Evolutionary conservation across 2,113 vertebrate species (phyloP).

Genomic region (Coracopsis vasa): DNA sequence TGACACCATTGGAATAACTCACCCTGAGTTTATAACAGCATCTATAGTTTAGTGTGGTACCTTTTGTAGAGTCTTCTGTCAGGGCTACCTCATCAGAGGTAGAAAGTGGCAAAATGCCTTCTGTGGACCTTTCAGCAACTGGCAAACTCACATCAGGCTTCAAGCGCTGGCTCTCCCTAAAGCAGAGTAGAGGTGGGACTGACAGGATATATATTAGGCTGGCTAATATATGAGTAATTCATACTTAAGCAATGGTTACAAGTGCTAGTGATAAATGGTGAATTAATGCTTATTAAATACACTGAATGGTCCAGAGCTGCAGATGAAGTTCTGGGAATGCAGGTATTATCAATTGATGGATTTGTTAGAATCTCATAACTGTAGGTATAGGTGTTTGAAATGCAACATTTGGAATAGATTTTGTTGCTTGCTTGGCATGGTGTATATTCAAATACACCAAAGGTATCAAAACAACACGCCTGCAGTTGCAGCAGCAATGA

Average conservation of each 20-base stretch:
- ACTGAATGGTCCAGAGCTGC: not conserved
- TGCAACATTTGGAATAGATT: not conserved
- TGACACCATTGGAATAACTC: not conserved
- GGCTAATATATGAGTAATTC: not conserved
- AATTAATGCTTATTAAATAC: constrained; percentile 23
- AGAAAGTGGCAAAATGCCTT: not conserved
- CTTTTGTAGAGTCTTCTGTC: not conserved
- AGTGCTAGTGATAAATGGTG: not conserved
- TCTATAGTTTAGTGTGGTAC: not conserved
- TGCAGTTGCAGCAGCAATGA: not conserved
- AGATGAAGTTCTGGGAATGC: not conserved
- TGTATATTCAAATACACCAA: not conserved
- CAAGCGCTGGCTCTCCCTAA: not conserved
- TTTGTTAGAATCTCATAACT: not conserved
- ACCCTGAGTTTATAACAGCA: not conserved
- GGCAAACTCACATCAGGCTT: not conserved
- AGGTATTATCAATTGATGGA: not conserved
- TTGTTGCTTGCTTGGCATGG: not conserved
- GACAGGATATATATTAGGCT: not conserved
- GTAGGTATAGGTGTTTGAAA: not conserved
- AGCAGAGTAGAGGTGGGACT: not conserved
- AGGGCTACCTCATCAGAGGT: not conserved
- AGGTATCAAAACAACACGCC: rapidly evolving
- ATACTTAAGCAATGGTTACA: not conserved
- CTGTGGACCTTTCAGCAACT: not conserved